Evolutionary conservation across 2,888 invertebrate genomes (phyloP), one percentile per base, ranked within the genome.

Genomic region (Andrena marginata): DNA sequence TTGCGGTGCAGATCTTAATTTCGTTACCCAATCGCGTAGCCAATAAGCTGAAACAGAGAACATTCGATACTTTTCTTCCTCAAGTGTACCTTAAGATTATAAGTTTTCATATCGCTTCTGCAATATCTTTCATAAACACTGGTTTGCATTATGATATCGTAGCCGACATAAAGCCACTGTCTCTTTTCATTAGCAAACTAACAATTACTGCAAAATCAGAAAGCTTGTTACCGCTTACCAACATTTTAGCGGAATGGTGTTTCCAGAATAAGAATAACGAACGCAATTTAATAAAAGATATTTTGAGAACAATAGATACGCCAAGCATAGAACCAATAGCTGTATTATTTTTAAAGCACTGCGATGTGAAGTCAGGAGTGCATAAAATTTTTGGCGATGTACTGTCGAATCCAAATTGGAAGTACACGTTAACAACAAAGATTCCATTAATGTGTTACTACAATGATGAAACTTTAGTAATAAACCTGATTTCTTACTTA

Each of bases 21-120:
- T 96, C 97, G 1, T 89, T 98, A 69, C 97, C 98, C 0, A 96
- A 95, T 88, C 94, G 96, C 85, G 94, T 97, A 59, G 97, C 97
- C 8, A 98, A 98, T 91, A 95, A 95, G 87, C 87, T 96, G 35
- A 94, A 96, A 81, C 94, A 94, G 1, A 94, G 95, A 42, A 94
- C 96, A 5, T 95, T 96, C 0, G 94, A 95, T 78, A 94, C 95
- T 23, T 97, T 97, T 90, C 93, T 95, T 0, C 94, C 95, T 0
- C 94, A 95, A 20, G 94, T 94, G 29, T 97, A 95, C 91, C 94
- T 96, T 0, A 95, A 95, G 71, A 93, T 96, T 60, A 89, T 97
- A 0, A 93, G 96, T 31, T 95, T 95, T 80, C 96, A 97, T 87
- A 92, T 97, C 3, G 87, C 96, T 0, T 95, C 96, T 87, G 94